Evolutionary conservation across 2,888 invertebrate genomes (phyloP).

Genomic region (Acleris cristana): DNA sequence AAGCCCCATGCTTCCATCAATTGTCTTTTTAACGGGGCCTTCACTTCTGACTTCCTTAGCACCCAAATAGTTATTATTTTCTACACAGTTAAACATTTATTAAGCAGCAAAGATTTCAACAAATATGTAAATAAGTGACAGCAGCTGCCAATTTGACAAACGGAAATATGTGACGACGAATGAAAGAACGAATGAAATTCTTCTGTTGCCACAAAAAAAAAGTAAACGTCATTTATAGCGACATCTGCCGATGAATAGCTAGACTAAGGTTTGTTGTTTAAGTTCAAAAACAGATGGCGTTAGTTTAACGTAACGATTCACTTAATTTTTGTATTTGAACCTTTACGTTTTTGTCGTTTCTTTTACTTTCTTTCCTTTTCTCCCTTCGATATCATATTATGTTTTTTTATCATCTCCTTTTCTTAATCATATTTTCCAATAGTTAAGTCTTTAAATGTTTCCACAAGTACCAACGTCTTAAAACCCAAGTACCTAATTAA

Average conservation of each 20-base stretch:
- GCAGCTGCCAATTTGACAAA: conserved; percentile 40
- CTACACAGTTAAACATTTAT: conserved; percentile 38
- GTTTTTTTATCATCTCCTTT: too few species aligned
- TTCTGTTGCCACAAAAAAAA: conserved; percentile 36
- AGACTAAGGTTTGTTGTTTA: neutral
- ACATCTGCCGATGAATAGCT: conserved; percentile 39
- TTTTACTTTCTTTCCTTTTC: neutral
- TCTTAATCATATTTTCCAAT: too few species aligned
- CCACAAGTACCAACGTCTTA: too few species aligned
- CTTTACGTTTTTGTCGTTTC: neutral
- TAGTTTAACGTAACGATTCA: neutral
- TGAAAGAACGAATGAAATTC: conserved; percentile 24
- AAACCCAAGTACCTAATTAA: too few species aligned
- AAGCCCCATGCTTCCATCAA: conserved; percentile 62
- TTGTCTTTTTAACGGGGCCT: conserved; percentile 25
- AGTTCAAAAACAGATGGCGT: conserved; percentile 14
- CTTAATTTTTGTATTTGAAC: neutral
- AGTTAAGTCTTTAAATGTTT: too few species aligned
- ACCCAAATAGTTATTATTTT: conserved; percentile 39
- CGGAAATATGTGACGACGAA: conserved; percentile 39
- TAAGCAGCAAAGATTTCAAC: conserved; percentile 29
- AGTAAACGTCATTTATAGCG: conserved; percentile 13
- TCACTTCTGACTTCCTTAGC: conserved; percentile 27
- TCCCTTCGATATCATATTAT: too few species aligned
- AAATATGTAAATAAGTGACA: conserved; percentile 40